These are phyloP conservation scores for Xestia rhomboidea DNA, from an alignment of 2,888 invertebrate species.

Conservation along the genomic window DNA sequence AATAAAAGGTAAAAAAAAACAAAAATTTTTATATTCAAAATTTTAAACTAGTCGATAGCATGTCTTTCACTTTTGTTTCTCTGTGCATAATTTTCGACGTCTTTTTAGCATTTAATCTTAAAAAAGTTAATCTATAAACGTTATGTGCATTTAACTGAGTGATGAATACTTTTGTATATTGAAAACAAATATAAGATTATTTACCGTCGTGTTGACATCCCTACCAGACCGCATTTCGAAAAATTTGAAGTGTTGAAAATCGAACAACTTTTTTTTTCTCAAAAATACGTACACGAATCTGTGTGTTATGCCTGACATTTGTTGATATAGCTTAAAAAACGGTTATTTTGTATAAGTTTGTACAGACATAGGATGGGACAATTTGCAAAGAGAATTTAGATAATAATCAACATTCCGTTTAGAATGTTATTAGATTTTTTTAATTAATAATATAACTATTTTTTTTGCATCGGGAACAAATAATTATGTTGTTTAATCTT, in stretches of 20 bases:
- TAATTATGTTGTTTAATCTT: constrained; percentile 91
- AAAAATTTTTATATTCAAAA: constrained; percentile 89
- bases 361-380: constrained; percentile 91
- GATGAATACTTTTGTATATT: constrained; percentile 79
- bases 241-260: constrained; percentile 75
- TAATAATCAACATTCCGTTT: constrained; percentile 90
- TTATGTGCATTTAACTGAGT: constrained; percentile 87
- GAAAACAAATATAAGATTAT: constrained; percentile 73
- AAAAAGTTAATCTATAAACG: constrained; percentile 80
- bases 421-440: constrained; percentile 90
- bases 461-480: constrained; percentile 89
- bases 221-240: constrained; percentile 89
- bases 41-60: constrained; percentile 89
- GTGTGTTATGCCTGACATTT: constrained; percentile 87
- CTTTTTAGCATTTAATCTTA: constrained; percentile 86
- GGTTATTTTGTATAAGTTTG: constrained; percentile 89
- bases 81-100: constrained; percentile 87
- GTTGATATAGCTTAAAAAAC: constrained; percentile 87
- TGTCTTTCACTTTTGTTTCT: constrained; percentile 83
- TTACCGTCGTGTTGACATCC: constrained; percentile 82
- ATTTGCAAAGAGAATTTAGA: constrained; percentile 91
- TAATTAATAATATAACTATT: constrained; percentile 83
- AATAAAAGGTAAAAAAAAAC: constrained; percentile 72
- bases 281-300: constrained; percentile 84
- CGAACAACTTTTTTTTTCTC: constrained; percentile 83